Evolutionary conservation across 2,113 vertebrate species (phyloP).

Genomic region (Podilymbus podiceps): DNA sequence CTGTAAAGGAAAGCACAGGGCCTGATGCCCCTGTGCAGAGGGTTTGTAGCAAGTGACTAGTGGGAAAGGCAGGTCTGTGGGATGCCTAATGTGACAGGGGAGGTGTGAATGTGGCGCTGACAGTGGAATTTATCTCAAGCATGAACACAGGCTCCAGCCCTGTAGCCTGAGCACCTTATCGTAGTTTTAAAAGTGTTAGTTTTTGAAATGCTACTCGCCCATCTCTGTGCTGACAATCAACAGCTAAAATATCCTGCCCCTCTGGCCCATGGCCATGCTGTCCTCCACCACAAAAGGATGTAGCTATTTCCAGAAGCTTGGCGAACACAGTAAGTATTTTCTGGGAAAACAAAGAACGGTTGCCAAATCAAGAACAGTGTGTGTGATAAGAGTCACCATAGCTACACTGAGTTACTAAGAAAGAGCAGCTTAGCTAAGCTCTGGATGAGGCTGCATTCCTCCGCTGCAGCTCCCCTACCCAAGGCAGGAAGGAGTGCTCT

Average conservation of each 20-base stretch:
- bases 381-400: neutral
- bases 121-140: constrained; percentile 63
- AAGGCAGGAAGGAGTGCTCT: neutral
- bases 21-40: neutral
- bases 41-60: neutral
- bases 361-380: constrained; percentile 14
- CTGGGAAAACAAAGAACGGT: neutral
- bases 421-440: neutral
- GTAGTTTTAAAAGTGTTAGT: constrained; percentile 28
- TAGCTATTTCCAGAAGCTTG: constrained; percentile 41
- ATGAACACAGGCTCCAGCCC: constrained; percentile 54
- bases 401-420: neutral
- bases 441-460: neutral
- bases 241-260: constrained; percentile 60
- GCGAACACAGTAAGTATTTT: neutral
- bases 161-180: constrained; percentile 61
- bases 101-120: constrained; percentile 56
- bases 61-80: neutral
- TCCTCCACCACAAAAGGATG: constrained; percentile 21
- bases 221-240: constrained; percentile 57
- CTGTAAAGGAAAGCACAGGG: neutral
- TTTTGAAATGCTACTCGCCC: neutral
- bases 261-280: neutral
- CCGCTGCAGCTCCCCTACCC: neutral
- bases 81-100: neutral